Conservation (phyloP, 2,888 invertebrate genomes). For the Noctua fimbriata region DNA sequence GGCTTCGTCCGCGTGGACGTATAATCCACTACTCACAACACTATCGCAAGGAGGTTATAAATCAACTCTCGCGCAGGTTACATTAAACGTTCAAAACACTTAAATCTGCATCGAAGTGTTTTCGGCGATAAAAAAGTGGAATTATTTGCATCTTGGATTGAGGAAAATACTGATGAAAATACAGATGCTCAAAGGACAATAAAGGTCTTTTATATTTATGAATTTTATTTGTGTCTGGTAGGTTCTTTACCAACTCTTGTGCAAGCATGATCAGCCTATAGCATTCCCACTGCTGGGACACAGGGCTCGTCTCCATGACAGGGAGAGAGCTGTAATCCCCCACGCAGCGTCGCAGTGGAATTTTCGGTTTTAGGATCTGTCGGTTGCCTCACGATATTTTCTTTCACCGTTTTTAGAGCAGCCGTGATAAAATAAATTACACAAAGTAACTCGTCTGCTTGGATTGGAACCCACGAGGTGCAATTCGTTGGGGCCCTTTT, state of each 20-base stretch:
- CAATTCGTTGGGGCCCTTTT: not conserved
- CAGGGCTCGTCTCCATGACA: not conserved
- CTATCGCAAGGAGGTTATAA: not conserved
- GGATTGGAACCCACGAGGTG: too few relatives aligned
- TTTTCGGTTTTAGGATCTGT: not conserved
- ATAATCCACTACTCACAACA: not conserved
- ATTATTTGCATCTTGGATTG: not conserved
- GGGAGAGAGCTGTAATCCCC: not conserved
- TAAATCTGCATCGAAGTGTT: not conserved
- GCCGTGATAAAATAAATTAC: not conserved
- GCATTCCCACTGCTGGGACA: not conserved
- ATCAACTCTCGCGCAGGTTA: not conserved
- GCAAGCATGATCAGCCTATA: not conserved
- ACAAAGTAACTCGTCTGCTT: not conserved
- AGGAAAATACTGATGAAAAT: too few relatives aligned
- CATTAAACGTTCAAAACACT: not conserved
- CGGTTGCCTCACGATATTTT: not conserved
- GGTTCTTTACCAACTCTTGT: slow-evolving; percentile 33
- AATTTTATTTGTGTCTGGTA: slow-evolving; percentile 6
- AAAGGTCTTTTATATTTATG: not conserved
- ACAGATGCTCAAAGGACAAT: not conserved
- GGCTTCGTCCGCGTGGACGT: too few relatives aligned
- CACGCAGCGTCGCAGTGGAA: not conserved
- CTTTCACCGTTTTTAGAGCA: not conserved
- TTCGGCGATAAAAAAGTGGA: not conserved